These are phyloP conservation scores for Anableps anableps DNA, from an alignment of 2,797 vertebrate genomes.

Conservation along the genomic window DNA sequence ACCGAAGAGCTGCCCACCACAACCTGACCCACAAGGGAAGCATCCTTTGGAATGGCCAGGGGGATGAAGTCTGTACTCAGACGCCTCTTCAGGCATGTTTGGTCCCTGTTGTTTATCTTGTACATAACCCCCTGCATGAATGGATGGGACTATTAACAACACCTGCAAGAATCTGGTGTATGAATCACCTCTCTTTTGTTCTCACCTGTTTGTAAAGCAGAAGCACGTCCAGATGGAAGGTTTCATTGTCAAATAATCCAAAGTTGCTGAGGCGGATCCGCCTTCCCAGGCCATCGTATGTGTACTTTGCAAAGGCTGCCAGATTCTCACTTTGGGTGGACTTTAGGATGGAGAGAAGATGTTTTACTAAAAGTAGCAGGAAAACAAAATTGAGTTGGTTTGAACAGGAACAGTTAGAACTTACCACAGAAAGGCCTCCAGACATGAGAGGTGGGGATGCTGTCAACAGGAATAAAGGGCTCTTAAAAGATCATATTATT, in stretches of 20 bases:
- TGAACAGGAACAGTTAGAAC: constrained; percentile 11
- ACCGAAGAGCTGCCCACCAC: constrained; percentile 71
- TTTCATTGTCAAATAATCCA: constrained; percentile 36
- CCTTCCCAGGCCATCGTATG: constrained; percentile 64
- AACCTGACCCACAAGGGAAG: constrained; percentile 56
- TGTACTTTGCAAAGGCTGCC: constrained; percentile 48
- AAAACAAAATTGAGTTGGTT: background rate
- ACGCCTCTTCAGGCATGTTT: constrained; percentile 59
- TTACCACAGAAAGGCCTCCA: constrained; percentile 68
- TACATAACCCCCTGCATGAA: constrained; percentile 63
- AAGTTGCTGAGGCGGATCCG: constrained; percentile 62
- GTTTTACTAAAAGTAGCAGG: background rate
- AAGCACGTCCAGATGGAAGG: constrained; percentile 51
- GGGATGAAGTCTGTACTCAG: constrained; percentile 68
- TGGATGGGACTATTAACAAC: background rate
- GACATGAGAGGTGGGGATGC: constrained; percentile 66
- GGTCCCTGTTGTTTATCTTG: constrained; percentile 47
- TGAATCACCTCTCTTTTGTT: background rate
- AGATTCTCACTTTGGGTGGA: constrained; percentile 31
- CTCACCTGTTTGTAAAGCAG: constrained; percentile 71
- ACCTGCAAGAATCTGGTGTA: background rate
- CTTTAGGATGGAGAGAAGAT: constrained; percentile 33
- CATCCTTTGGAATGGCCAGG: constrained; percentile 52
- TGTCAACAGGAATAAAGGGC: constrained; percentile 33
- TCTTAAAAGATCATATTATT: background rate